Base-by-base conservation (phyloP, 2,113 vertebrate species). In the Rafetus swinhoei region DNA sequence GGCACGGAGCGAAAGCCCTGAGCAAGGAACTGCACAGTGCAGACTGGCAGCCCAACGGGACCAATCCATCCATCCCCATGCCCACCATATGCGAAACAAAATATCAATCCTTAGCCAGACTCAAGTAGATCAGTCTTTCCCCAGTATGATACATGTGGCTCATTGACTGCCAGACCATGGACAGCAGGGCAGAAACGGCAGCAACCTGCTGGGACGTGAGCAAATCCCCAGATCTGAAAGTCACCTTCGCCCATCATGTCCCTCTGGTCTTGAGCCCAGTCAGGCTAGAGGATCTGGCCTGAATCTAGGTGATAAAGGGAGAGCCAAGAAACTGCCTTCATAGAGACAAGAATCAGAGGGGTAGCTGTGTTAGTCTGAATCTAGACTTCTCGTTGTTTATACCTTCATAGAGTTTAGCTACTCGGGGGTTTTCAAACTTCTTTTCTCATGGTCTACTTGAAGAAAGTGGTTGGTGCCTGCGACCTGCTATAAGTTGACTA, bases 101-200 rank as follows among this genome's bases (percentile, higher is more conserved):
- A 89, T 87, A 87, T 14, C 89, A 62, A 2, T 29, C 57, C 60
- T 32, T 8, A 32, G 77, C 91, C 77, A 59, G 90, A 93, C 85
- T 90, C 87, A 94, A 96, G 95, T 39, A 85, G 92, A 21, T 76
- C 92, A 85, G 96, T 92, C 91, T 95, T 89, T 86, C 89, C 82
- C 59, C 57, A 91, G 92, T 7, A 0, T 91, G 96, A 97, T n/a
- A 94, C 94, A 84, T 25, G 80, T 79, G 72, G 10, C 84, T 84
- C 87, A 88, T 87, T 90, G 92, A 84, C 87, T 95, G 94, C 93
- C 96, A 96, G 90, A 86, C 94, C 93, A 39, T 50, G 91, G 96
- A 80, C 95, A 97, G 95, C 59, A 27, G 91, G 90, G 89, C 93
- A 96, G 90, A 93, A 94, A 97, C 89, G 82, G 83, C 86, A 86